A percentile compares a stretch with the other conserved stretches of the same genome.
phyloP scores from a whole-genome alignment of 64 coral and sea anemone genomes.

The Catalaphyllia jardinei region DNA sequence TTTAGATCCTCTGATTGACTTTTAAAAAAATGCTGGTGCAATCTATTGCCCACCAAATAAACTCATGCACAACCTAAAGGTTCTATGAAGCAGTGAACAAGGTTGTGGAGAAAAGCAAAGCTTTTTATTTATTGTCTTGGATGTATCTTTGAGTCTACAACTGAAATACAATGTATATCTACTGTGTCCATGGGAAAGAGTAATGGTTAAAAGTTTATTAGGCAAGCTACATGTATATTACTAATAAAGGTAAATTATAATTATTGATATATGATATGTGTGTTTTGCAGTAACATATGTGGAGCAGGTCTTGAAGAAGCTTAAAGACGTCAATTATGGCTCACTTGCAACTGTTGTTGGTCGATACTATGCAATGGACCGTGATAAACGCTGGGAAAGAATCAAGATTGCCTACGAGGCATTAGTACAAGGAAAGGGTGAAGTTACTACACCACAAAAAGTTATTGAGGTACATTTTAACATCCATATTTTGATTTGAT shows the following conservation, averaged over 20 bases:
- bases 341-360: conserved; percentile 89
- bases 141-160: too few species aligned
- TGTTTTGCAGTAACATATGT: conserved; percentile 79
- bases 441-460: conserved; percentile 74
- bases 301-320: conserved; percentile 90
- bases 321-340: conserved; percentile 93
- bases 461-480: conserved; percentile 64
- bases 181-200: too few species aligned
- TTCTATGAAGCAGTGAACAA: neutral
- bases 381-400: conserved; percentile 97
- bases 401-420: conserved; percentile 98
- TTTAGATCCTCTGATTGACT: too few species aligned
- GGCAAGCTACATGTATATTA: too few species aligned
- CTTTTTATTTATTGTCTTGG: too few species aligned
- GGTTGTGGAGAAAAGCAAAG: neutral
- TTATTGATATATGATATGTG: neutral
- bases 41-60: too few species aligned
- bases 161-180: too few species aligned
- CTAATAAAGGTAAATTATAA: too few species aligned
- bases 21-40: too few species aligned
- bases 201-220: too few species aligned
- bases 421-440: conserved; percentile 90
- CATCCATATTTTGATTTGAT: neutral
- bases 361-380: conserved; percentile 98
- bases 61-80: too few species aligned